These are phyloP conservation scores for Danaus melanippus DNA, from an alignment of 1,140 invertebrate genomes.

Conservation along the genomic window DNA sequence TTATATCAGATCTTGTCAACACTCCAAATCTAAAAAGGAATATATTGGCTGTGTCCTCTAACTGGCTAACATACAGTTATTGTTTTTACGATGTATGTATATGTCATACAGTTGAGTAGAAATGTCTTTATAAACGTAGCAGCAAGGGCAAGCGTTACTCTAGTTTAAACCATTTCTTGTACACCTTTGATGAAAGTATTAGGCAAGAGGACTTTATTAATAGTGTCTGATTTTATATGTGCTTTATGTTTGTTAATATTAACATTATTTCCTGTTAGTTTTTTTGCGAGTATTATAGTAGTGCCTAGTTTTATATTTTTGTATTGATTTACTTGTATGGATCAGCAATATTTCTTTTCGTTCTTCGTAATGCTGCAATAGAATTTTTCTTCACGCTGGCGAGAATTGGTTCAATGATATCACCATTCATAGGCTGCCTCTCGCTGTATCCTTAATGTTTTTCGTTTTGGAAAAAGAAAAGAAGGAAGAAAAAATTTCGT, in stretches of 20 bases:
- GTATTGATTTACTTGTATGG: constrained; percentile 79
- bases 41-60: constrained; percentile 79
- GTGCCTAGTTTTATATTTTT: constrained; percentile 79
- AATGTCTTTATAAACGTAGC: constrained; percentile 83
- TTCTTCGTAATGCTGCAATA: constrained; percentile 78
- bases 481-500: constrained; percentile 73
- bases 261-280: constrained; percentile 63
- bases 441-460: constrained; percentile 77
- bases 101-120: constrained; percentile 79
- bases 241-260: constrained; percentile 74
- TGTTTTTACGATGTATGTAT: constrained; percentile 82
- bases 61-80: constrained; percentile 81
- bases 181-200: constrained; percentile 76
- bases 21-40: constrained; percentile 84
- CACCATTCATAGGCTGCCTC: constrained; percentile 76
- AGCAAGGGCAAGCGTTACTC: constrained; percentile 75
- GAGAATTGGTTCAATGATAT: constrained; percentile 77
- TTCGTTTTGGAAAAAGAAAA: constrained; percentile 82
- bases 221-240: constrained; percentile 72
- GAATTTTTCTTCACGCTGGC: constrained; percentile 79
- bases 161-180: constrained; percentile 75
- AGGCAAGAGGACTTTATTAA: constrained; percentile 74
- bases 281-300: constrained; percentile 77
- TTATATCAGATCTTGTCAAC: constrained; percentile 78
- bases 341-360: constrained; percentile 79